Base-by-base conservation (phyloP, 2,113 vertebrate species). In the Hemichromis elongatus region DNA sequence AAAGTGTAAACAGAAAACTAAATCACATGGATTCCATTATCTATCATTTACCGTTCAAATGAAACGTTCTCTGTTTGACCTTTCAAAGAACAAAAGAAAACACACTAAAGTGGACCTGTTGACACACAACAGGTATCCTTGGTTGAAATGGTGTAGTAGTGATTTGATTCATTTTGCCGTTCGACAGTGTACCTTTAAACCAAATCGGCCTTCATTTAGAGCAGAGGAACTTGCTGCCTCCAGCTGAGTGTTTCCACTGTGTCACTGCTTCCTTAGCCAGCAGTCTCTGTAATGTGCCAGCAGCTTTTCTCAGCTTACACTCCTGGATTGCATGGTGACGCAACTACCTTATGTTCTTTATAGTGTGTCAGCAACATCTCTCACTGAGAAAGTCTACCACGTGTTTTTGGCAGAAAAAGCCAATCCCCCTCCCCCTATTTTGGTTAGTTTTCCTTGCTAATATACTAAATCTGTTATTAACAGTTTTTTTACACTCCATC, bases 231-330 rank as follows among this genome's bases (percentile, higher is more conserved):
- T 14, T 24, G 52, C 70, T 40, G 57, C 54, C 47, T 79, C 84
- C 84, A 86, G 84, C 45, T 75, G 45, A 52, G 70, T 52, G 70
- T 52, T 75, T 75, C 45, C 40, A n/a, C 45, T 75, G 70, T 75
- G 26, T 52, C 18, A 18, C 78, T 57, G 59, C 53, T 7, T 88
- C 50, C 63, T 80, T 18, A 35, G 78, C 18, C 78, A 57, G 57
- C 45, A 75, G 45, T 13, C 6, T 18, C 70, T 75, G 70, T 30
- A n/a, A 13, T 86, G 84, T 90, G 86, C 81, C 84, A 84, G 79
- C 1, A 73, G 59, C 78, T 55, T 73, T 79, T 86, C 52, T 78
- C 70, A 63, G 21, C 77, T 79, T 33, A 55, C 42, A 84, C 26
- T 24, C 50, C 6, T 61, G 18, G 61, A 91, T 73, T 79, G 79